Evolutionary conservation across 2,113 vertebrate genomes (phyloP), one percentile per base, ranked within the genome.

Genomic region (Planiliza haematocheilus): DNA sequence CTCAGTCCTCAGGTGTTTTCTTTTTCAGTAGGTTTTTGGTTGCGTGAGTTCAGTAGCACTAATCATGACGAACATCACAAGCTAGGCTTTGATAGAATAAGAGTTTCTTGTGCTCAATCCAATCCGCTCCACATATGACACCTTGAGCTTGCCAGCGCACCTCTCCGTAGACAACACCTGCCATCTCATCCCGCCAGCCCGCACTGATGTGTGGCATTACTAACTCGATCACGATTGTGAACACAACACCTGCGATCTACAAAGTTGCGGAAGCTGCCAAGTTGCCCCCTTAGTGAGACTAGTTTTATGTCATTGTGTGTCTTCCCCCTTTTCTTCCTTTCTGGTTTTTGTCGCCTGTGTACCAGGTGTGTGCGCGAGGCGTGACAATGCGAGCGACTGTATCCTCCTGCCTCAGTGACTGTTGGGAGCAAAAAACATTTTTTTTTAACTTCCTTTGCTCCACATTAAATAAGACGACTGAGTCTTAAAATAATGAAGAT

Each of bases 221-320:
- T 70, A 70, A 73, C 85, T 80, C 67, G 11, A 86, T 87, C 77
- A 67, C 45, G 34, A 75, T 82, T 50, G 24, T 39, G 57, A 82
- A 55, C 57, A 66, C 74, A 67, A 72, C 82, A 86, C 78, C 85
- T 91, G 82, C 46, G 12, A 83, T 80, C 82, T 73, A 65, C 52
- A 81, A 75, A 77, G 60, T 45, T 62, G 34, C 21, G 62, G 38
- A 68, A 62, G 66, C 72, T 83, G 84, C 85, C 81, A 82, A 45
- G 37, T 52, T 84, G n/a, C 46, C 77, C 61, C 71, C 56, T 56
- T 57, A 59, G 42, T 18, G 77, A 70, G 36, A 67, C 9, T 1
- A 18, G 11, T 64, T 39, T n/a, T 30, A 2, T 5, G 3, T 58
- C 53, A 65, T 30, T 46, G 37, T 69, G 30, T 52, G 13, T 39